Evolutionary conservation across 2,797 vertebrate genomes (phyloP), one percentile per base, ranked within the genome.

Genomic region (Poliocrania exsul): DNA sequence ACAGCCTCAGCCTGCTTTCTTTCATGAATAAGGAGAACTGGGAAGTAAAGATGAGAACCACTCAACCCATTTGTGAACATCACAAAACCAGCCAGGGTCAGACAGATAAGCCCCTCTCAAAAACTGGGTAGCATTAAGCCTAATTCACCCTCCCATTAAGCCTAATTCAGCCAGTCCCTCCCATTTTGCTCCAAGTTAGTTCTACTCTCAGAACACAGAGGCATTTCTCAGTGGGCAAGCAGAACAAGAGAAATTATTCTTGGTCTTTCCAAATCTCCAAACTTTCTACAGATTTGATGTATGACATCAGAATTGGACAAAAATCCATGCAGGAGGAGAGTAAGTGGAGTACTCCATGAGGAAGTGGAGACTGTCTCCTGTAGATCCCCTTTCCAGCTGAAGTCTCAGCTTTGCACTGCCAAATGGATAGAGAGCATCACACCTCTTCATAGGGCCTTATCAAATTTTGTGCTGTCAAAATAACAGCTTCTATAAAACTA

Each of bases 401-500:
- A 91, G 42, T 42, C 57, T 85, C 53, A 38, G 78, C 64, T 89
- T 80, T 72, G 72, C 58, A 72, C 47, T 90, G 85, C 62, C 80
- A 95, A 1, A 11, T 86, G 57, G 49, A 95, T n/a, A 90, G 38
- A 69, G 46, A 67, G 54, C 31, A 79, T 31, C 74, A 71, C 73
- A 72, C 65, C 71, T 78, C 50, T 88, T 81, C 47, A 16, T 21
- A 88, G 31, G 42, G 88, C 54, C 73, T 96, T 86, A 86, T 65
- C 77, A 84, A 94, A 77, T 81, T 86, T 54, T 84, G 40, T 81
- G 75, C 80, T 95, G 89, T 93, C 93, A 96, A 94, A 94, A 90
- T 93, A 93, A 94, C 87, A 95, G 94, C 81, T 89, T 94, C 87
- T 81, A 72, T 37, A 87, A 69, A 95, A 92, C 61, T 40, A 92